These are phyloP conservation scores for Ichneumon xanthorius DNA, from an alignment of 2,888 invertebrate genomes.

Conservation along the genomic window DNA sequence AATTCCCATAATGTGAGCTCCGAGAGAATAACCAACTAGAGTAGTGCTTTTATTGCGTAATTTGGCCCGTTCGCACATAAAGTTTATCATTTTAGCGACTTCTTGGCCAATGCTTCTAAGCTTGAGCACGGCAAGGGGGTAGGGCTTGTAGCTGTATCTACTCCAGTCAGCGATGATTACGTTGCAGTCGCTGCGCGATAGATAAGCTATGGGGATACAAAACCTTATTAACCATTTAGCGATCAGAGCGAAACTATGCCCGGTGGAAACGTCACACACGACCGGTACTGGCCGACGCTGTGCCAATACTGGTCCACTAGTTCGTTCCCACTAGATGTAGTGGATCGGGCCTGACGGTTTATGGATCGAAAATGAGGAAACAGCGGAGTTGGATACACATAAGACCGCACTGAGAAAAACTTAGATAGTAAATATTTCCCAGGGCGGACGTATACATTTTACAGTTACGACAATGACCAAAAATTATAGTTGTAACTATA, in stretches of 20 bases:
- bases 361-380: neutral
- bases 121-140: neutral
- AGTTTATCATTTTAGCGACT: conserved; percentile 24
- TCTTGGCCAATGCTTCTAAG: neutral
- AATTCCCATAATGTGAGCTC: conserved; percentile 49
- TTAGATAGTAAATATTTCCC: too few species aligned
- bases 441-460: too few species aligned
- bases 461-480: too few species aligned
- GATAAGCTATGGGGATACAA: conserved; percentile 42
- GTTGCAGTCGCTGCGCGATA: conserved; percentile 33
- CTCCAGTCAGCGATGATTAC: conserved; percentile 59
- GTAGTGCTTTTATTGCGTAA: neutral
- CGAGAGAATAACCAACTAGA: conserved; percentile 41
- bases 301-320: too few species aligned
- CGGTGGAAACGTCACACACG: neutral
- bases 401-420: too few species aligned
- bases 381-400: neutral
- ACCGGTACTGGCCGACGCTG: too few species aligned
- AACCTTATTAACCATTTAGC: neutral
- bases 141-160: neutral
- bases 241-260: too few species aligned
- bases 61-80: neutral
- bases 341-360: too few species aligned
- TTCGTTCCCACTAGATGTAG: too few species aligned
- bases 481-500: too few species aligned